Percentiles rank a stretch among this genome's conserved stretches.
Evolutionary conservation across 2,797 vertebrate genomes (phyloP).

Genomic region (Clarias platycephalus): DNA sequence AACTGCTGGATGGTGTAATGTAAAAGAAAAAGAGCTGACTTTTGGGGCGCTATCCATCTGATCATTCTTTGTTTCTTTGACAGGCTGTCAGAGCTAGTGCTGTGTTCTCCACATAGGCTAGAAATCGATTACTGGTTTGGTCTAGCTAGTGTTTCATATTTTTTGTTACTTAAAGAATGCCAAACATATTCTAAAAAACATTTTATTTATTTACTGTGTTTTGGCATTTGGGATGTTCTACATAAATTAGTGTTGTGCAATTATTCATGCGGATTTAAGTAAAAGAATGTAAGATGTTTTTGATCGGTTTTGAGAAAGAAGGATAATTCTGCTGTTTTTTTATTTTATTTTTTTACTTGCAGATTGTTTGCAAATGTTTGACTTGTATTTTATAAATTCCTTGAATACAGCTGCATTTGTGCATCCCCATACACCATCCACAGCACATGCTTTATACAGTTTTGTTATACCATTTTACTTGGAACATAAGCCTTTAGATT

Average conservation of each 20-base stretch:
- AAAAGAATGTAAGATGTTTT: constrained; percentile 71
- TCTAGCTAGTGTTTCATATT: not conserved
- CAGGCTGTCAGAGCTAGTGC: constrained; percentile 41
- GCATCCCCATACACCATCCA: constrained; percentile 55
- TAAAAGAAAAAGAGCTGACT: constrained; percentile 43
- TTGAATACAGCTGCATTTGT: constrained; percentile 77
- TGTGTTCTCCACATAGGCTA: constrained; percentile 36
- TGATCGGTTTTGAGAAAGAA: constrained; percentile 65
- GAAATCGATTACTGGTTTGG: constrained; percentile 49
- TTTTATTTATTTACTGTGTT: constrained; percentile 2
- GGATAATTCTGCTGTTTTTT: constrained; percentile 66
- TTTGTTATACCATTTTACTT: constrained; percentile 39
- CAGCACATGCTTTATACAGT: not conserved
- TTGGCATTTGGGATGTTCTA: constrained; percentile 38
- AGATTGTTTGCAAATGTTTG: constrained; percentile 77
- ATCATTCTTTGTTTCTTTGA: constrained; percentile 43
- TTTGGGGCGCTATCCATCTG: constrained; percentile 34
- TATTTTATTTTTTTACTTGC: constrained; percentile 46
- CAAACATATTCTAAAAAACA: not conserved
- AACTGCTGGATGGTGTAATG: constrained; percentile 51
- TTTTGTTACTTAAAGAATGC: not conserved
- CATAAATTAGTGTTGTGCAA: constrained; percentile 57
- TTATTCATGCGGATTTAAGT: constrained; percentile 72
- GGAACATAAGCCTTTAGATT: constrained; percentile 41
- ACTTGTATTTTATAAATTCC: constrained; percentile 60